Base-by-base conservation (phyloP, 2,888 invertebrate species). In the Tachystola acroxantha region DNA sequence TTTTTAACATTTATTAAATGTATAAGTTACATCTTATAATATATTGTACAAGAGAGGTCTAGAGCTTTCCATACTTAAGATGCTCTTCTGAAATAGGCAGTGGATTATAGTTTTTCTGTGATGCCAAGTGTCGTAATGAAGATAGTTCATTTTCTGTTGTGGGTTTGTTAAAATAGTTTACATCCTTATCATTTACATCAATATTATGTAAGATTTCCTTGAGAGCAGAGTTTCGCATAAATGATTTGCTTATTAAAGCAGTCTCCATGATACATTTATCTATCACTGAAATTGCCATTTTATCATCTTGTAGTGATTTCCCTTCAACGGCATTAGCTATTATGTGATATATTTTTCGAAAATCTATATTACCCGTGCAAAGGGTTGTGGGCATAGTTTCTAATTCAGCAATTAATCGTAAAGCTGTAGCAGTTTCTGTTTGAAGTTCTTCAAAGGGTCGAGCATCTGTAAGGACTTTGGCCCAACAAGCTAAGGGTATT, bases 281-380 rank as follows among this genome's bases (percentile, higher is more conserved):
- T 3, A 84, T 37, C 1, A 77, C 36, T 2, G 63, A 43, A 26
- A 54, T 43, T 0, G 53, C 42, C 1, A 48, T 33, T 16, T 50
- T 52, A 37, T 80, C 64, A 3, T 64, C 48, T 1, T 45, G 39
- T 5, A 81, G 34, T 7, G 65, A 37, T 55, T 80, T 81, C 0
- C 85, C 86, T 45, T 80, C 79, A 50, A 85, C 56, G 2, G 82
- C 76, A 51, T 79, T 73, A 0, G 82, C 82, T 27, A 87, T 42
- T 33, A 63, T 55, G 32, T 68, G 60, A 42, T 87, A 86, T 7
- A 80, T 43, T 10, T 59, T 57, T 37, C 52, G 64, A 24, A 87
- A 77, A 47, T 86, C 70, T 36, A 81, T 50, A 24, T 63, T 55
- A 0, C 64, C 63, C 7, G 72, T 69, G 2, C 39, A 41, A 1